These are phyloP conservation scores for Fragum sueziense DNA, from an alignment of 2,888 invertebrate species.

Conservation along the genomic window DNA sequence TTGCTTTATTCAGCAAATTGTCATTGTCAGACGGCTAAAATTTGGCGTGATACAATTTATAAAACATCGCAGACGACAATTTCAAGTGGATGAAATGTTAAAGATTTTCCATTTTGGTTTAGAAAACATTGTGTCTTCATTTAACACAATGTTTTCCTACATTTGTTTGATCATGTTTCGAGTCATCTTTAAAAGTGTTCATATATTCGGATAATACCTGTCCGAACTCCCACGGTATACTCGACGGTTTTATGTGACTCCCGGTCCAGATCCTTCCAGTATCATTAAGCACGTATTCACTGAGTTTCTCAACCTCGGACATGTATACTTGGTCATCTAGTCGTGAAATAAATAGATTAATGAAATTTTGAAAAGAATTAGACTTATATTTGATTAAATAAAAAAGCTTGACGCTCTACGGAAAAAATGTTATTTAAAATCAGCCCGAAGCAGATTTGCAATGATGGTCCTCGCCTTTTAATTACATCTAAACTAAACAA, in stretches of 20 bases:
- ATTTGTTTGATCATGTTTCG: background rate
- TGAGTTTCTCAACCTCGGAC: slow-evolving; percentile 89
- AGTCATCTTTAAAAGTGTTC: no score
- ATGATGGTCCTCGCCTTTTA: no score
- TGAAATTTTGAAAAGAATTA: no score
- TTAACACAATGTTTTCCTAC: background rate
- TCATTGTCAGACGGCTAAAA: background rate
- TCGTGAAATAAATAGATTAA: no score
- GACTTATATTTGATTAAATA: no score
- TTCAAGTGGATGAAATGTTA: background rate
- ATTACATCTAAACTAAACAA: no score
- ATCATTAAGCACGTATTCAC: slow-evolving; percentile 87
- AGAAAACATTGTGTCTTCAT: background rate
- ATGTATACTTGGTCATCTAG: slow-evolving; percentile 90
- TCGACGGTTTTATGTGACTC: slow-evolving; percentile 89
- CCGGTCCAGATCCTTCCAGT: slow-evolving; percentile 95
- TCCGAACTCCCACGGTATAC: slow-evolving; percentile 92
- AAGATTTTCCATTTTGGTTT: background rate
- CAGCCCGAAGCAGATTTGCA: no score
- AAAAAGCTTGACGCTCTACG: no score
- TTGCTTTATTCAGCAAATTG: no score
- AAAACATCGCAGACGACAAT: background rate
- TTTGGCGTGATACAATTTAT: background rate
- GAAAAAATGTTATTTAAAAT: no score
- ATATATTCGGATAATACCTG: slow-evolving; percentile 84